Evolutionary conservation across 2,113 vertebrate species (phyloP), one percentile per base, ranked within the genome.

Genomic region (Gorsachius goisagi): DNA sequence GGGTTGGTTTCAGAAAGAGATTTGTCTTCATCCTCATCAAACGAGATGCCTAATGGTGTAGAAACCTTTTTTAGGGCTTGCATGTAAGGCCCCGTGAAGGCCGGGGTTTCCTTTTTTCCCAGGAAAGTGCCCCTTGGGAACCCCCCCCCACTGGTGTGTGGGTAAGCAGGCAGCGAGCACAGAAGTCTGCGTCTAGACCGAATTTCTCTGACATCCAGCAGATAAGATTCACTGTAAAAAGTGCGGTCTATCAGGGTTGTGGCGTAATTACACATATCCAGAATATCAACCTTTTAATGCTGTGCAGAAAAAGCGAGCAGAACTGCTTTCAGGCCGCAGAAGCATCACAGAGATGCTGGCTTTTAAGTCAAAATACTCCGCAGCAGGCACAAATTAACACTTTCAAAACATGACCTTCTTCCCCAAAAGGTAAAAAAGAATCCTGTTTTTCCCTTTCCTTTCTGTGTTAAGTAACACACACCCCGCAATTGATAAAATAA

Each of bases 61-160:
- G 20, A 63, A 37, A 72, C 37, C 32, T 53, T 62, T 44, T 18
- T 33, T 9, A 23, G 47, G 35, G 35, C 8, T 71, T 15, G 45
- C 32, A 6, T 4, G 5, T n/a, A 71, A n/a, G 39, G 39, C 12
- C 39, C 39, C 9, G 5, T 41, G 39, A 41, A 41, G 39, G 39
- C 12, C 39, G 39, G 39, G 39, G 12, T 7, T 28, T 69, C 21
- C 9, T 11, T 9, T 1, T 1, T n/a, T 45, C 37, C 74, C 59
- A 24, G 74, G 41, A 64, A 9, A 8, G 9, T 18, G 9, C 5
- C 47, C 60, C 20, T 9, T 11, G 69, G 90, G 39, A 32, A 81
- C 16, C 14, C 7, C 8, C 11, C 24, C 0, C 0, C 49, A 37
- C 69, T 21, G 39, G 39, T 5, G 62, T 2, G 15, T 8, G n/a